Evolutionary conservation across 1,140 invertebrate genomes (phyloP).

Genomic region (Drosophila equinoxialis): DNA sequence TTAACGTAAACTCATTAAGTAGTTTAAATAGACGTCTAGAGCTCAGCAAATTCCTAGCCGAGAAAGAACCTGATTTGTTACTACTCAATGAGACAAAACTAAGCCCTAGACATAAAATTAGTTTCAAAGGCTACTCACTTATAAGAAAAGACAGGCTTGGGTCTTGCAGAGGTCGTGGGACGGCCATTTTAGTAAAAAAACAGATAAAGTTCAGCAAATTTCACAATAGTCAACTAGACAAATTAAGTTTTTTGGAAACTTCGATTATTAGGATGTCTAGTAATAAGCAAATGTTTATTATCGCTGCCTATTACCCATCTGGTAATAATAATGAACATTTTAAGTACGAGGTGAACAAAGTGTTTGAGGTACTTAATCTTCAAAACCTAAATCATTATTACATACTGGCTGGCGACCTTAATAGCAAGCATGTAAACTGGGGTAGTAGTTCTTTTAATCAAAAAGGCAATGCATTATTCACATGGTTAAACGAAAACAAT

Average conservation of each 20-base stretch:
- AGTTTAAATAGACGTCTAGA: slow-evolving; percentile 2
- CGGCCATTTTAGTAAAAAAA: no score
- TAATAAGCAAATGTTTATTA: not conserved
- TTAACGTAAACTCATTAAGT: slow-evolving; percentile 10
- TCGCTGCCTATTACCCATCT: not conserved
- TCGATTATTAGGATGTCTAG: not conserved
- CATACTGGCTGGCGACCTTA: not conserved
- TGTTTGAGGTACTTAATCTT: not conserved
- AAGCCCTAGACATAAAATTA: no score
- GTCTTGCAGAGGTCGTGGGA: no score
- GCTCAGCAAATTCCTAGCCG: not conserved
- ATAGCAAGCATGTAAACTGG: not conserved
- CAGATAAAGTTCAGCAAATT: no score
- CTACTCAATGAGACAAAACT: no score
- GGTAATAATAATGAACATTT: slow-evolving; percentile 1
- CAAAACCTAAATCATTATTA: not conserved
- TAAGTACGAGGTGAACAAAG: not conserved
- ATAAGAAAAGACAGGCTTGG: not conserved
- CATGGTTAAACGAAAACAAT: not conserved
- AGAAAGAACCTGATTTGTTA: no score
- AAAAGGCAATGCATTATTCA: not conserved
- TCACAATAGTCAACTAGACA: no score
- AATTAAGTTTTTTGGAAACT: not conserved
- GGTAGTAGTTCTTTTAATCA: not conserved
- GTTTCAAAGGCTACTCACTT: no score